Percentiles rank a stretch among this genome's conserved stretches.
Conservation (phyloP, 2,888 invertebrate genomes). For the Hartigia nigra region DNA sequence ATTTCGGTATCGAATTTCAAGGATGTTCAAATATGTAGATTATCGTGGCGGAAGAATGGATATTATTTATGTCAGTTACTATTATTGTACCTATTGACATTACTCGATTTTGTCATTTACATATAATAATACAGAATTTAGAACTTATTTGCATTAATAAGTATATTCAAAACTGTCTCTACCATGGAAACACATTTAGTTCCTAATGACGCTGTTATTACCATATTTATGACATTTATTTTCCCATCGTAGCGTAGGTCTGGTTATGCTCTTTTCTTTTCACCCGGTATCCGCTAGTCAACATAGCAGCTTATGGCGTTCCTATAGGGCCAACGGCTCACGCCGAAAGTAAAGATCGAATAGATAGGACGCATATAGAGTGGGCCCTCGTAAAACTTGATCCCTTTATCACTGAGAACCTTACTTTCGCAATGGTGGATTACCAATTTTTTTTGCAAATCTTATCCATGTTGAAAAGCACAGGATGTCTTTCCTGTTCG, state of each 20-base stretch:
- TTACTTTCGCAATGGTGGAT: not conserved
- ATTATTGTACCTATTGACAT: not conserved
- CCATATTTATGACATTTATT: not conserved
- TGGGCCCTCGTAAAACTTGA: constrained; percentile 6
- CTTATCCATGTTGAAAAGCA: not conserved
- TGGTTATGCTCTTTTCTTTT: not conserved
- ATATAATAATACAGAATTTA: too few relatives aligned
- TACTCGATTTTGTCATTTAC: not conserved
- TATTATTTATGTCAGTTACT: not conserved
- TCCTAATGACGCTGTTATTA: not conserved
- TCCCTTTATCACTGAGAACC: constrained; percentile 1
- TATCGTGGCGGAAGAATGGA: not conserved
- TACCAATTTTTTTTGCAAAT: not conserved
- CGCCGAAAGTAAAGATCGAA: not conserved
- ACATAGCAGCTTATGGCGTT: not conserved
- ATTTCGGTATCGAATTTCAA: not conserved
- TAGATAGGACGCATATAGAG: not conserved
- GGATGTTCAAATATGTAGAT: not conserved
- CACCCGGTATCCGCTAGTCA: not conserved
- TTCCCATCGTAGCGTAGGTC: not conserved
- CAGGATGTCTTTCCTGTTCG: not conserved
- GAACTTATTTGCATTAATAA: not conserved
- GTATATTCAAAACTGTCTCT: not conserved
- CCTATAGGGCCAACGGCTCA: not conserved
- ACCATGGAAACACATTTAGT: not conserved